These are phyloP conservation scores for Folsomia manolachei DNA, from an alignment of 2,888 invertebrate species.

Conservation along the genomic window DNA sequence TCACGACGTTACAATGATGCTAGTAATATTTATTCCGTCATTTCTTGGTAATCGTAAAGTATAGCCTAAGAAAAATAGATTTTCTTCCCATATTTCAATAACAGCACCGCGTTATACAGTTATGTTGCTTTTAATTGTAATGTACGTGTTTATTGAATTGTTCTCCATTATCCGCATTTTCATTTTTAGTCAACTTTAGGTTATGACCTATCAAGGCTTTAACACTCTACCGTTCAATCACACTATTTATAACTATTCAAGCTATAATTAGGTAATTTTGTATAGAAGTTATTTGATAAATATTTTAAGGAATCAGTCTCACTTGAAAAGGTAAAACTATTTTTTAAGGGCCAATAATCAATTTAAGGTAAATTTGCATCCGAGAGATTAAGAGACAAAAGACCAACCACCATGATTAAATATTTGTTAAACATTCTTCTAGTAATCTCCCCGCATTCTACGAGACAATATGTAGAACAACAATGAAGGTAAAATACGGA, in stretches of 20 bases:
- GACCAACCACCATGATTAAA: no score
- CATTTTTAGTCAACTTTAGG: constrained; percentile 4
- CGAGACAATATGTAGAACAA: no score
- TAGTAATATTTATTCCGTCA: not conserved
- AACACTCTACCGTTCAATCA: constrained; percentile 5
- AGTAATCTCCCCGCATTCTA: constrained; percentile 27
- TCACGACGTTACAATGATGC: no score
- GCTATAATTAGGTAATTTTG: constrained; percentile 12
- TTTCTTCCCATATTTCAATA: constrained; percentile 1
- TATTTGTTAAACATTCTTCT: constrained; percentile 10
- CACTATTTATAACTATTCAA: constrained; percentile 21
- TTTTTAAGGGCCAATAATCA: not conserved
- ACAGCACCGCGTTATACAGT: constrained; percentile 8
- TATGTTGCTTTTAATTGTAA: not conserved
- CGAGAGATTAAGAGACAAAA: no score
- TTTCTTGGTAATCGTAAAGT: not conserved
- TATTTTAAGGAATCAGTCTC: constrained; percentile 28
- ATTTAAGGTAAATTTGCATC: not conserved
- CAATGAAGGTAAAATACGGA: no score
- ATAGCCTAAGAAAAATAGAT: constrained; percentile 5
- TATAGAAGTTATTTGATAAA: constrained; percentile 1
- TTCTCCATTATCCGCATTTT: not conserved
- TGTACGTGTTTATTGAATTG: not conserved
- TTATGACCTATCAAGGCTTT: not conserved
- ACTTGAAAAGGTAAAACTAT: constrained; percentile 17